Evolutionary conservation across 2,888 invertebrate species (phyloP).

Genomic region (Vannuccia rotundouncinata): DNA sequence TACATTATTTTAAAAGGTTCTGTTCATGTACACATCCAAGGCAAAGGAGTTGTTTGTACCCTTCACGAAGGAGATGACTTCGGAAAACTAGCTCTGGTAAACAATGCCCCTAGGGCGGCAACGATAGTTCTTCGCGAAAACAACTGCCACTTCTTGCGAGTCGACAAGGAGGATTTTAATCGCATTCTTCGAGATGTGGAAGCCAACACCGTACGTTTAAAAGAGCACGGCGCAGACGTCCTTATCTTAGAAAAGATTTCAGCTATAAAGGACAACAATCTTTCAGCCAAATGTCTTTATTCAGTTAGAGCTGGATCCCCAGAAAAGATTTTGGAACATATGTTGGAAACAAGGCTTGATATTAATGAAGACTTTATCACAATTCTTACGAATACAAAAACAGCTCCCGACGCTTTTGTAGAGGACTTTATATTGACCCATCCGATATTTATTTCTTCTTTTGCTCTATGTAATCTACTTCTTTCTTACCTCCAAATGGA

Average conservation of each 20-base stretch:
- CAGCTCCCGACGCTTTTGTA: conserved; percentile 65
- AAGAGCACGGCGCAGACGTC: conserved; percentile 76
- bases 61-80: conserved; percentile 78
- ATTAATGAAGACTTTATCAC: conserved; percentile 58
- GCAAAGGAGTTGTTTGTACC: conserved; percentile 73
- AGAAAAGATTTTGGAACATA: conserved; percentile 76
- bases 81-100: conserved; percentile 75
- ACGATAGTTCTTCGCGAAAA: conserved; percentile 73
- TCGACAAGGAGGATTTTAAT: conserved; percentile 78
- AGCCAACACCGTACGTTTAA: conserved; percentile 75
- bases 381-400: conserved; percentile 41
- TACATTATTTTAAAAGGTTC: conserved; percentile 75
- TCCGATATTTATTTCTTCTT: conserved; percentile 72
- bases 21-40: conserved; percentile 75
- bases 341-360: conserved; percentile 71
- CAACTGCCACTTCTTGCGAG: conserved; percentile 73
- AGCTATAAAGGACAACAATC: conserved; percentile 10
- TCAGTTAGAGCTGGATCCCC: conserved; percentile 79
- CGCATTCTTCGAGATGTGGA: conserved; percentile 70
- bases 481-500: conserved; percentile 64
- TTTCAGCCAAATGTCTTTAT: conserved; percentile 59
- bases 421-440: conserved; percentile 77
- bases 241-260: conserved; percentile 66
- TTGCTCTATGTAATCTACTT: conserved; percentile 67
- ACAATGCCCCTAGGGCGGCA: conserved; percentile 76